Evolutionary conservation across 2,888 invertebrate genomes (phyloP).

Genomic region (Gastracanthus pulcherrimus): DNA sequence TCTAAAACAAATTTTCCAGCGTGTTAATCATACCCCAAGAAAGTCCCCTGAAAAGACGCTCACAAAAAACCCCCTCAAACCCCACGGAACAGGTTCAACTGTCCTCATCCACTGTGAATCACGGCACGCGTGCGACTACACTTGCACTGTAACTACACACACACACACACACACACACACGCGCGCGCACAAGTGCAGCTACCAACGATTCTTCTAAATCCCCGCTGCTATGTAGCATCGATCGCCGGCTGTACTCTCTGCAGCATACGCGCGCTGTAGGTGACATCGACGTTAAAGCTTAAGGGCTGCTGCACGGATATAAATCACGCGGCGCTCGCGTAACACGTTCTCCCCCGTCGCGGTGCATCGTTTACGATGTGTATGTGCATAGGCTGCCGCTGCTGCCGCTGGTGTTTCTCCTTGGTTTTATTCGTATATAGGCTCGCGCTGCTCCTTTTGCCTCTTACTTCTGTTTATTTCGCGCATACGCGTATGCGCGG

Average conservation of each 20-base stretch:
- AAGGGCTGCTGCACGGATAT: constrained; percentile 65
- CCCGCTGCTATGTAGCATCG: not conserved
- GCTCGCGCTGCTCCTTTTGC: not conserved
- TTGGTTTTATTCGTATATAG: too few species aligned
- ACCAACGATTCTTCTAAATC: constrained; percentile 2
- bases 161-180: not conserved
- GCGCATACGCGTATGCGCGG: not conserved
- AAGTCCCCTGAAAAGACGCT: too few species aligned
- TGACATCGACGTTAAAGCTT: constrained; percentile 61
- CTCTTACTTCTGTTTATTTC: constrained; percentile 7
- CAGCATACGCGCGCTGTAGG: constrained; percentile 48
- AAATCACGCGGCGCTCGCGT: constrained; percentile 64
- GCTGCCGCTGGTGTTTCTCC: not conserved
- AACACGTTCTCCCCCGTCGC: constrained; percentile 37
- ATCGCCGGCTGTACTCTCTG: not conserved
- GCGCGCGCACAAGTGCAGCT: too few species aligned
- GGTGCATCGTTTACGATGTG: constrained; percentile 12
- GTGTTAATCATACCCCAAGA: too few species aligned
- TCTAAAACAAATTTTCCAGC: too few species aligned
- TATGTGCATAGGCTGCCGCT: not conserved
- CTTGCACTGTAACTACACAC: not conserved
- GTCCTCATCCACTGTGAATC: too few species aligned
- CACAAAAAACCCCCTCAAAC: too few species aligned
- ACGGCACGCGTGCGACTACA: too few species aligned
- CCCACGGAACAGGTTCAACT: too few species aligned